Evolutionary conservation across 2,113 vertebrate genomes (phyloP), one percentile per base, ranked within the genome.

Genomic region (Gallinago paraguaiae): DNA sequence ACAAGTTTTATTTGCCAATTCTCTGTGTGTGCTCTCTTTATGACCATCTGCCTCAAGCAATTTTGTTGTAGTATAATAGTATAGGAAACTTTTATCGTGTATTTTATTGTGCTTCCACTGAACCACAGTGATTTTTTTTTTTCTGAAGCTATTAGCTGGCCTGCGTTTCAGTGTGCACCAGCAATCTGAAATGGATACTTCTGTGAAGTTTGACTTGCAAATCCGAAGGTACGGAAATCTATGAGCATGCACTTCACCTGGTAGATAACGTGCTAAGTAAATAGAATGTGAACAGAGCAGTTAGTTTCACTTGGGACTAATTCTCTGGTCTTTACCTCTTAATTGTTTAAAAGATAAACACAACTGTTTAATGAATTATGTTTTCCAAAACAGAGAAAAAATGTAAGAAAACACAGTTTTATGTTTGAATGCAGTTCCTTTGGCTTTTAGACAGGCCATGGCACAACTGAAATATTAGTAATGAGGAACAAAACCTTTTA

Each of bases 151-250:
- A 18, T 65, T 98, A 74, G 98, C 99, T 51, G 98, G 99, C 48
- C 96, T 99, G 85, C 98, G 98, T 63, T 99, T 99, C 97, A 99
- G 99, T 0, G 99, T 99, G 7, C 99, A 99, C 91, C 99, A 99
- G 97, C 98, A 99, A 46, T 99, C 99, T 10, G 99, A 99, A 94
- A 99, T 99, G 97, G 99, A 99, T 94, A 99, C 99, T 1, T 99
- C 98, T 3, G 99, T 99, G 71, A 99, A 98, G 97, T 99, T 99
- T 80, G 98, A 99, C 86, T 95, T 99, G 75, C 99, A 99, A 65
- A 99, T 99, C 22, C 98, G 98, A 94, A 99, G 99, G 99, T 99
- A 97, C 0, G 87, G 71, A 82, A 70, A 50, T 41, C 27, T 39
- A 7, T 45, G 41, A 51, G 17, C 6, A 1, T 24, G 35, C 5